phyloP scores from a whole-genome alignment of 2,888 invertebrate species.

The Hetaerina titia region DNA sequence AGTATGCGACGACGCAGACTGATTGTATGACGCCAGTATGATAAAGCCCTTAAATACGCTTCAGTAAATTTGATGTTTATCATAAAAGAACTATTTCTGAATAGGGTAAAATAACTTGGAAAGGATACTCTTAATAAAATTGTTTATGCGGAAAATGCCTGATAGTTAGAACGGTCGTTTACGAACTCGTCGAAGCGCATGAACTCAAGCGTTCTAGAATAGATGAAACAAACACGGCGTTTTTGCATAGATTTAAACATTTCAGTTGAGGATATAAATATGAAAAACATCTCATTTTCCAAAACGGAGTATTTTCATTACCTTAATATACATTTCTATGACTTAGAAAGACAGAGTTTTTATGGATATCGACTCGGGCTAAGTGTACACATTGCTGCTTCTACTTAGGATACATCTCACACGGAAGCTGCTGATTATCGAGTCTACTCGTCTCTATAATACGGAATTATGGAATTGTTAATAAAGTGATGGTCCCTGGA shows the following conservation, averaged over 20 bases:
- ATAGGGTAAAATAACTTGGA: neutral
- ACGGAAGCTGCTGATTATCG: no score
- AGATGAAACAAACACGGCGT: neutral
- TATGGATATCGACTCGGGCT: no score
- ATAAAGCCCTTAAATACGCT: neutral
- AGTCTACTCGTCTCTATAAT: no score
- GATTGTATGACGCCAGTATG: neutral
- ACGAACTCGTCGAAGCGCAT: neutral
- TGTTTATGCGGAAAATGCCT: neutral
- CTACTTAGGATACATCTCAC: no score
- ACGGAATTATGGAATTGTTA: no score
- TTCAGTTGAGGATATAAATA: neutral
- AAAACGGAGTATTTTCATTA: no score
- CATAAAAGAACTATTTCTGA: neutral
- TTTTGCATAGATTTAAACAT: neutral
- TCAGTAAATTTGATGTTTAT: neutral
- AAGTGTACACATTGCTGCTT: no score
- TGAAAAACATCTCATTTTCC: neutral
- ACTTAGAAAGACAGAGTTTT: no score
- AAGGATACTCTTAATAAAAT: neutral
- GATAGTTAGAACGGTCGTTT: no score
- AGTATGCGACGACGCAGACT: neutral
- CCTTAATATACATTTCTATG: no score
- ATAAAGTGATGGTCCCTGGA: no score
- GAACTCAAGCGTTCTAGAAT: neutral